phyloP scores from a whole-genome alignment of 2,113 vertebrate genomes.

The Sapayoa aenigma region DNA sequence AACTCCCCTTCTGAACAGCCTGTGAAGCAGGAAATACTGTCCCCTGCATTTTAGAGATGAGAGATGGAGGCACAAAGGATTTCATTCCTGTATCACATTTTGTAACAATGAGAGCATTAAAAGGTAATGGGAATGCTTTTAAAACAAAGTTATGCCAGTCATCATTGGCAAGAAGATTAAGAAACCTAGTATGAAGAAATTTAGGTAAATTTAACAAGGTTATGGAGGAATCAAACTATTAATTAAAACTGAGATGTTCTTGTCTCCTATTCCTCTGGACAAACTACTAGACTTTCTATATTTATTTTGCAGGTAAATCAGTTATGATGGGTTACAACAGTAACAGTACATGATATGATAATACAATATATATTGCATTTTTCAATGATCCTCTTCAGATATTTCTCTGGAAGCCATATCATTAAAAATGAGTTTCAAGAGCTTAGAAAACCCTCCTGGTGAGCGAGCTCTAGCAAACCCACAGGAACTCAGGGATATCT shows the following conservation, averaged over 20 bases:
- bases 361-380: constrained; percentile 25
- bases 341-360: not conserved
- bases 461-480: constrained; percentile 45
- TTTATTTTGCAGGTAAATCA: not conserved
- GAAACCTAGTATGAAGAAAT: not conserved
- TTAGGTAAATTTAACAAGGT: constrained; percentile 8
- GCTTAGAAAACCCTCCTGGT: constrained; percentile 44
- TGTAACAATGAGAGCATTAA: not conserved
- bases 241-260: constrained; percentile 13
- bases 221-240: not conserved
- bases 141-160: not conserved
- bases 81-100: not conserved
- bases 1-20: not conserved
- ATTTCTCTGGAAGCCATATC: constrained; percentile 59
- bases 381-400: constrained; percentile 38
- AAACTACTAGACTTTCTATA: not conserved
- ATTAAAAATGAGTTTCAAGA: constrained; percentile 68
- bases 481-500: constrained; percentile 30
- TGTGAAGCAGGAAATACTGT: not conserved
- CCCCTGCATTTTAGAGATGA: not conserved
- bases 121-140: not conserved
- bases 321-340: not conserved
- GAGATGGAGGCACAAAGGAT: not conserved
- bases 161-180: not conserved
- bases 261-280: not conserved